Conservation (phyloP, 2,888 invertebrate species). For the Metacarcinus magister region DNA sequence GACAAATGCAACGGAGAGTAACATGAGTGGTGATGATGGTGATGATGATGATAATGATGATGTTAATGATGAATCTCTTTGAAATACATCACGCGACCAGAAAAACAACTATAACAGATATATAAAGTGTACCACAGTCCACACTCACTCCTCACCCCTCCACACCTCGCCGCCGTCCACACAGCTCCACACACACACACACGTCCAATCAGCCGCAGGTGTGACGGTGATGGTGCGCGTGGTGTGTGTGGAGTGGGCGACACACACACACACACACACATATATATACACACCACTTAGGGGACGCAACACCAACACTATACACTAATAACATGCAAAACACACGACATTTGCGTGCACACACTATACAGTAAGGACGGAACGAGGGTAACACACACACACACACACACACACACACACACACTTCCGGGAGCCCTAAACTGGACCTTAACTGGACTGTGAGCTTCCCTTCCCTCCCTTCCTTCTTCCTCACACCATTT, state of each 20-base stretch:
- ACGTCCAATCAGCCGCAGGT: not conserved
- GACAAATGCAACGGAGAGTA: too few species aligned
- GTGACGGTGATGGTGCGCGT: not conserved
- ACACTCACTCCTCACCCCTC: not conserved
- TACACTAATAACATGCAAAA: not conserved
- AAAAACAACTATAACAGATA: not conserved
- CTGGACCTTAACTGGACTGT: slow-evolving; percentile 6
- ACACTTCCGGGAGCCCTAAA: not conserved
- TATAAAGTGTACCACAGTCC: too few species aligned
- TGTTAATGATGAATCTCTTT: too few species aligned
- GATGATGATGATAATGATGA: too few species aligned
- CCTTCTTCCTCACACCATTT: not conserved
- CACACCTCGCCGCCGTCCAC: not conserved
- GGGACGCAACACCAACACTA: not conserved
- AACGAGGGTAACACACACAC: not conserved
- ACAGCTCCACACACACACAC: not conserved
- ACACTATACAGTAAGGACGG: not conserved
- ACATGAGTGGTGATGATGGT: too few species aligned
- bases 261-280: too few species aligned
- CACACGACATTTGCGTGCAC: not conserved
- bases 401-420: not conserved
- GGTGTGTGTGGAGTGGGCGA: not conserved
- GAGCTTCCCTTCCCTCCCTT: not conserved
- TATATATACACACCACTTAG: not conserved
- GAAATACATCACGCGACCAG: too few species aligned